Percentiles rank a stretch among this genome's conserved stretches.
phyloP scores from a whole-genome alignment of 2,888 invertebrate genomes.

The Panopea generosa region DNA sequence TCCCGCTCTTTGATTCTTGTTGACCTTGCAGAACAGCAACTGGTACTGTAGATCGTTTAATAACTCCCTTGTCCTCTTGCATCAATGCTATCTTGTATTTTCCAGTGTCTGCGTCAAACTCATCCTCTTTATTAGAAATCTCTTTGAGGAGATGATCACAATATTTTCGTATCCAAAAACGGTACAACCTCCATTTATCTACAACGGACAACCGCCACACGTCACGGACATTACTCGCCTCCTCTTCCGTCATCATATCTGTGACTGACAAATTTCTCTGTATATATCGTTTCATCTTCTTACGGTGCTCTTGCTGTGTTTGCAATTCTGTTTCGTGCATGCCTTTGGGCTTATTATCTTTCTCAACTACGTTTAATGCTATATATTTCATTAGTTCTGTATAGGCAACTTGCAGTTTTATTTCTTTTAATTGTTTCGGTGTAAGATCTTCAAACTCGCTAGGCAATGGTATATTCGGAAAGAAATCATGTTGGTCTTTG shows the following conservation, averaged over 20 bases:
- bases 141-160: conserved; percentile 51
- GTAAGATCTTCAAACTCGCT: conserved; percentile 56
- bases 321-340: conserved; percentile 42
- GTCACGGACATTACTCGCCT: conserved; percentile 62
- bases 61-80: conserved; percentile 78
- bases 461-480: conserved; percentile 69
- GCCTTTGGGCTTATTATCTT: conserved; percentile 34
- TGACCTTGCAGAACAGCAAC: conserved; percentile 46
- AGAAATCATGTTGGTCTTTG: conserved; percentile 27
- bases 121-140: conserved; percentile 62
- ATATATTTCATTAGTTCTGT: conserved; percentile 34
- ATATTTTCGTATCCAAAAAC: conserved; percentile 78
- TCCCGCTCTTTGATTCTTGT: conserved; percentile 55
- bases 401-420: conserved; percentile 14
- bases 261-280: conserved; percentile 56
- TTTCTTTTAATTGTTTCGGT: conserved; percentile 17
- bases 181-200: conserved; percentile 85
- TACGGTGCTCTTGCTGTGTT: conserved; percentile 38
- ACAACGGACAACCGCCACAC: conserved; percentile 73
- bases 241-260: conserved; percentile 70
- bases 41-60: conserved; percentile 70
- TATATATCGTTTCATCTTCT: conserved; percentile 55
- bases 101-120: conserved; percentile 68
- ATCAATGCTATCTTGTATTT: conserved; percentile 65
- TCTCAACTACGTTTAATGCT: conserved; percentile 40